Evolutionary conservation across 2,113 vertebrate genomes (phyloP).

Genomic region (Apteryx mantelli): DNA sequence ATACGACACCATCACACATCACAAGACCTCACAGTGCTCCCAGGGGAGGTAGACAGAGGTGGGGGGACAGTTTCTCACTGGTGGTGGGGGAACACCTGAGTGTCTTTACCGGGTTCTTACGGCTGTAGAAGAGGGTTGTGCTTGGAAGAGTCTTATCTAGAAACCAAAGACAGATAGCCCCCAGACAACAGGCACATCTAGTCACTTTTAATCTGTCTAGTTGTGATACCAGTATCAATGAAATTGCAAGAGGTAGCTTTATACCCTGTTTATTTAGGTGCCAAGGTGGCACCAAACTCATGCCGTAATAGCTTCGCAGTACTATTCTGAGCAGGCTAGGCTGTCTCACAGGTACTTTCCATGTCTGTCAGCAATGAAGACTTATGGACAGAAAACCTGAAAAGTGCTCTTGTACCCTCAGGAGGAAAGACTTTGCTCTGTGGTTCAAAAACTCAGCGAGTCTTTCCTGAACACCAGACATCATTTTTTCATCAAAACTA

Average conservation of each 20-base stretch:
- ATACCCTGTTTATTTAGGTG: not conserved
- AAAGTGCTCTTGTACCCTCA: rapidly evolving
- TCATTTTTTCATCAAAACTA: not conserved
- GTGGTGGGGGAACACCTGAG: not conserved
- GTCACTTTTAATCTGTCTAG: not conserved
- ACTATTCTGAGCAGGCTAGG: not conserved
- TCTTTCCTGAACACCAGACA: not conserved
- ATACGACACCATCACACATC: not conserved
- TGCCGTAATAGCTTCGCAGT: not conserved
- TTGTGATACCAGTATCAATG: not conserved
- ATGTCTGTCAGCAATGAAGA: not conserved
- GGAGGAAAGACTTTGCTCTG: not conserved
- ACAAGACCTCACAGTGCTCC: not conserved
- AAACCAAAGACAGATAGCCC: not conserved
- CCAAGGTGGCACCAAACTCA: not conserved
- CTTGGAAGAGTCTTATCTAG: not conserved
- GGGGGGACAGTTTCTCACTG: not conserved
- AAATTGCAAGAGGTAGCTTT: not conserved
- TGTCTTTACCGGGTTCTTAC: not conserved
- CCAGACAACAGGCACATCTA: not conserved
- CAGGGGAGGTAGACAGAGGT: not conserved
- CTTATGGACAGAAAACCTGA: not conserved
- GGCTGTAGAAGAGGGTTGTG: not conserved
- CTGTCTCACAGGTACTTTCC: not conserved
- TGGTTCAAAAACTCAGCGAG: not conserved